phyloP scores from a whole-genome alignment of 2,888 invertebrate species.

The Anagyrus pseudococci region DNA sequence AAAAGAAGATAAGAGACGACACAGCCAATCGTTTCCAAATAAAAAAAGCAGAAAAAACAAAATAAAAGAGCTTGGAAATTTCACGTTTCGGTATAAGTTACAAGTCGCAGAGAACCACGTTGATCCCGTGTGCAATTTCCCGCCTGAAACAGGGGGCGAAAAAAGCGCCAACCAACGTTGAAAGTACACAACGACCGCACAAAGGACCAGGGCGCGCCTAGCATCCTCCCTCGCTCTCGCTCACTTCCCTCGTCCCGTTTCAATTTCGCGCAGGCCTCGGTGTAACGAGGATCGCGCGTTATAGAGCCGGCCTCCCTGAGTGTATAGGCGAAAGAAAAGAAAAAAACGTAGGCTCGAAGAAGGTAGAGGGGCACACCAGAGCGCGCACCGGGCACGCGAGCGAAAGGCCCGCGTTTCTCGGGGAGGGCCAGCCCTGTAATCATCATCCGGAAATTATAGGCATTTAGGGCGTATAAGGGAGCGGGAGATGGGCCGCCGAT shows the following conservation, averaged over 20 bases:
- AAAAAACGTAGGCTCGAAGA: too few relatives aligned
- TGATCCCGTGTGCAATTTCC: neutral
- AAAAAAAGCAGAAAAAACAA: too few relatives aligned
- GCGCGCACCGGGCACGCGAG: constrained; percentile 33
- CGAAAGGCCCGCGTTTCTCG: constrained; percentile 10
- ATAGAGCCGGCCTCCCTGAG: constrained; percentile 29
- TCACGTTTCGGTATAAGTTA: too few relatives aligned
- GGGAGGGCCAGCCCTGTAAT: constrained; percentile 57
- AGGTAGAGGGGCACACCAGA: too few relatives aligned
- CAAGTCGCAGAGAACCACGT: too few relatives aligned
- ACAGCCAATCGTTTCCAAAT: too few relatives aligned
- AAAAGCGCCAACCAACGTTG: neutral
- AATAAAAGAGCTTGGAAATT: too few relatives aligned
- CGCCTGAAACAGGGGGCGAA: neutral
- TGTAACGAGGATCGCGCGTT: too few relatives aligned
- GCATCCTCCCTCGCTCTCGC: too few relatives aligned
- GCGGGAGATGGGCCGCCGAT: constrained; percentile 4
- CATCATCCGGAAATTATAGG: constrained; percentile 58
- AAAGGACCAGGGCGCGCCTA: too few relatives aligned
- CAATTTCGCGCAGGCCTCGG: constrained; percentile 16
- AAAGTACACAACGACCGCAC: too few relatives aligned
- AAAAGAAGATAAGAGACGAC: too few relatives aligned
- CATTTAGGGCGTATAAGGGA: constrained; percentile 52
- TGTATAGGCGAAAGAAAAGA: neutral
- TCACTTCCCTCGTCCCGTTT: constrained; percentile 6